Evolutionary conservation across 2,797 vertebrate genomes (phyloP).

Genomic region (Falco novaeseelandiae): DNA sequence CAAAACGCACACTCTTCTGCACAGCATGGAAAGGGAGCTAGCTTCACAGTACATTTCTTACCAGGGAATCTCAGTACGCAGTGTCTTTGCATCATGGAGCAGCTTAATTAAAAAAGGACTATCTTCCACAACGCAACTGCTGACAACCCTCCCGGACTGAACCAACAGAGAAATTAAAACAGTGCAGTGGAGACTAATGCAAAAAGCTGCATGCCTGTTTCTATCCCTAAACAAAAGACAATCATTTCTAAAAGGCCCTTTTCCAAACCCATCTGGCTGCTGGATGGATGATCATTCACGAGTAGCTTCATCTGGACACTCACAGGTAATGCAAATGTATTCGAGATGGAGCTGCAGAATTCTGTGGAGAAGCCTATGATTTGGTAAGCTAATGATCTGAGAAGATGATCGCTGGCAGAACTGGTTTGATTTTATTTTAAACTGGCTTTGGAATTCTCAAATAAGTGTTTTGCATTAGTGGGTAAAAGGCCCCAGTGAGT

Average conservation of each 20-base stretch:
- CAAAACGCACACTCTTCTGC: not conserved
- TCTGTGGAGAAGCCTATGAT: not conserved
- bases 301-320: not conserved
- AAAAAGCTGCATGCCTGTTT: not conserved
- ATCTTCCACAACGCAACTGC: not conserved
- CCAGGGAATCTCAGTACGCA: not conserved
- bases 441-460: not conserved
- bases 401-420: not conserved
- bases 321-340: not conserved
- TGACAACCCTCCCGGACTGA: not conserved
- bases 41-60: not conserved
- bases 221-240: not conserved
- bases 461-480: not conserved
- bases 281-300: not conserved
- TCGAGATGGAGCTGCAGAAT: not conserved
- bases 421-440: not conserved
- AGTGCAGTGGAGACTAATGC: not conserved
- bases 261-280: not conserved
- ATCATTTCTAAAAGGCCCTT: not conserved
- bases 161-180: not conserved
- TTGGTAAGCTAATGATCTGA: not conserved
- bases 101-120: not conserved
- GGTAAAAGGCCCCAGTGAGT: not conserved
- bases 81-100: not conserved
- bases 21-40: not conserved